Base-by-base conservation (phyloP, 2,888 invertebrate genomes). In the Agrotis segetum region DNA sequence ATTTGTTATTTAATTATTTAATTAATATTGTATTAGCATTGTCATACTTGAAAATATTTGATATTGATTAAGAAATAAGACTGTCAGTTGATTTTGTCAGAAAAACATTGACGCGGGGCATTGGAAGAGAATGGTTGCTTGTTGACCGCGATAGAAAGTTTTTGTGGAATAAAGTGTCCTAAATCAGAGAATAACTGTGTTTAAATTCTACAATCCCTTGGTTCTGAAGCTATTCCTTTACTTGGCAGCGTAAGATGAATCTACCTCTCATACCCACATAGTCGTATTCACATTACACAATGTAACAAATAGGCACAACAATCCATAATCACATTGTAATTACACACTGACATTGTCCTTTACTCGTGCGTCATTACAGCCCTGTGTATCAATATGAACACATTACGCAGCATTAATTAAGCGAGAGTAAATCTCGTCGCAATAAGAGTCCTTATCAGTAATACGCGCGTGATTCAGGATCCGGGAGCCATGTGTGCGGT, bases 401-500 rank as follows among this genome's bases (percentile, higher is more conserved):
- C 34, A 69, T 61, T 58, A 50, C 67, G 47, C 49, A 61, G 64
- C 55, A 50, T 65, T 60, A 29, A 64, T 64, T 56, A 63, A 79
- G 40, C 68, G 56, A 76, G 52, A 72, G 75, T 58, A 61, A 50
- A 77, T 67, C 72, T 61, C 47, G 50, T 44, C 63, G 67, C 55
- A 60, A 47, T 64, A 67, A 17, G 34, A 67, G 64, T 67, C 74
- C 77, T 74, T 84, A 84, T 82, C 80, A 71, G 68, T 76, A 71
- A 59, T 62, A 64, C 67, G 62, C 67, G 72, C 70, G 70, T 72
- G 62, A 55, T 71, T 74, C 71, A 71, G 82, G 82, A 84, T 84
- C 79, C 82, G 82, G 84, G 84, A 82, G 82, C 60, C 73, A 76
- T 68, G 60, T 72, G 58, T 68, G 61, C 79, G 68, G 61, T 83